Evolutionary conservation across 2,113 vertebrate genomes (phyloP).

Genomic region (Cryptomyrus ogoouensis): DNA sequence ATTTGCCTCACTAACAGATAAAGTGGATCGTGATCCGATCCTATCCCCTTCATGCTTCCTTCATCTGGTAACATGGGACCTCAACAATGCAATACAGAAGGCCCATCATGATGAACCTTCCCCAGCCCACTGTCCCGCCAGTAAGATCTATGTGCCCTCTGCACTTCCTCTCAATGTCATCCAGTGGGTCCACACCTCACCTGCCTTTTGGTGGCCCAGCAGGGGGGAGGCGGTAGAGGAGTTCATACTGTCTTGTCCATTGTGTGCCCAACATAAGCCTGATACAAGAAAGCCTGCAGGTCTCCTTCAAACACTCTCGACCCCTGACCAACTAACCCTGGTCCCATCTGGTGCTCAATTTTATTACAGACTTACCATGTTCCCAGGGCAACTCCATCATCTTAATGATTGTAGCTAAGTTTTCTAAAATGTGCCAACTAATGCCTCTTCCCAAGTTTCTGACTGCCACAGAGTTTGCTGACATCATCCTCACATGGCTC

Average conservation of each 20-base stretch:
- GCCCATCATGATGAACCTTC: not conserved
- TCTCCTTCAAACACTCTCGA: not conserved
- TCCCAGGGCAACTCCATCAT: not conserved
- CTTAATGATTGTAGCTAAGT: not conserved
- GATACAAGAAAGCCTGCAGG: not conserved
- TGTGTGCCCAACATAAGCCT: not conserved
- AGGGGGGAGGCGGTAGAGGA: not conserved
- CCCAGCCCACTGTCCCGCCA: not conserved
- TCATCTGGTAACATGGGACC: not conserved
- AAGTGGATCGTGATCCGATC: not conserved
- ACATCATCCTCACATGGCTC: not conserved
- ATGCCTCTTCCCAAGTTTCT: not conserved
- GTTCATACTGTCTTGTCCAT: not conserved
- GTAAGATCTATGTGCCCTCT: not conserved
- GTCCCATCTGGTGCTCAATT: not conserved
- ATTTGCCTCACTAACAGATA: not conserved
- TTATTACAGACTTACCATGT: not conserved
- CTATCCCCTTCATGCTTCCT: not conserved
- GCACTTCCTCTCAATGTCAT: not conserved
- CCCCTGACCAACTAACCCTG: not conserved
- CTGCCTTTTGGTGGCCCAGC: not conserved
- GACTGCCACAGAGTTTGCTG: not conserved
- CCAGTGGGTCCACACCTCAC: not conserved
- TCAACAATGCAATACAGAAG: not conserved
- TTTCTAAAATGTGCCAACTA: not conserved